Evolutionary conservation across 2,888 invertebrate genomes (phyloP).

Genomic region (Andricus curvator): DNA sequence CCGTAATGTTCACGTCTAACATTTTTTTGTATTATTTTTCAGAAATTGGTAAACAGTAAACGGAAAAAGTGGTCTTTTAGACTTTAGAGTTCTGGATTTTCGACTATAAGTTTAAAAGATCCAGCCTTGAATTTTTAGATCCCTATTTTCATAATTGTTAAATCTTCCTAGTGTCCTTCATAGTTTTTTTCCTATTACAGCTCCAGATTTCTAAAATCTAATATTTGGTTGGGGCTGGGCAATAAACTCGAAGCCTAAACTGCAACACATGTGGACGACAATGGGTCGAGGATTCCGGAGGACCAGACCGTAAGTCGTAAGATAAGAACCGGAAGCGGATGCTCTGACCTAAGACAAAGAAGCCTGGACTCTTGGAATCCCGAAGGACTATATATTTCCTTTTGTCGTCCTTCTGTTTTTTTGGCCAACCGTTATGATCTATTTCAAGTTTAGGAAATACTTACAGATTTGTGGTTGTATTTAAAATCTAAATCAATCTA

Average conservation of each 20-base stretch:
- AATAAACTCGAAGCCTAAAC: slow-evolving; percentile 14
- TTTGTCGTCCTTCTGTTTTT: background rate
- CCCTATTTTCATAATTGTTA: background rate
- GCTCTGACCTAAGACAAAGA: slow-evolving; percentile 65
- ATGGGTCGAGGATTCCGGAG: background rate
- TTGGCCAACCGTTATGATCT: background rate
- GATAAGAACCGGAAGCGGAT: slow-evolving; percentile 75
- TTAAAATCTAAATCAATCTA: no score
- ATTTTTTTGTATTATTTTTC: no score
- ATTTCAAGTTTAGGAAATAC: background rate
- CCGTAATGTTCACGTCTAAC: no score
- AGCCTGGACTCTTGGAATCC: slow-evolving; percentile 20
- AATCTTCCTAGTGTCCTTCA: background rate
- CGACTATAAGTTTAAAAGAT: background rate
- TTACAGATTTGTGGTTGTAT: background rate
- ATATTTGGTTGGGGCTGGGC: slow-evolving; percentile 1
- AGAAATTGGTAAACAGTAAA: no score
- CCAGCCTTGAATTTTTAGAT: background rate
- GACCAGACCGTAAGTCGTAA: slow-evolving; percentile 48
- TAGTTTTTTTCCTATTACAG: background rate
- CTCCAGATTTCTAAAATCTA: slow-evolving; percentile 3
- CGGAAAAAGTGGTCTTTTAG: no score
- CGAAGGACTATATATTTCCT: background rate
- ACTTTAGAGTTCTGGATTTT: no score
- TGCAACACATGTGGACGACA: slow-evolving; percentile 4